Evolutionary conservation across 2,888 invertebrate genomes (phyloP).

Genomic region (Cataglyphis cursor): DNA sequence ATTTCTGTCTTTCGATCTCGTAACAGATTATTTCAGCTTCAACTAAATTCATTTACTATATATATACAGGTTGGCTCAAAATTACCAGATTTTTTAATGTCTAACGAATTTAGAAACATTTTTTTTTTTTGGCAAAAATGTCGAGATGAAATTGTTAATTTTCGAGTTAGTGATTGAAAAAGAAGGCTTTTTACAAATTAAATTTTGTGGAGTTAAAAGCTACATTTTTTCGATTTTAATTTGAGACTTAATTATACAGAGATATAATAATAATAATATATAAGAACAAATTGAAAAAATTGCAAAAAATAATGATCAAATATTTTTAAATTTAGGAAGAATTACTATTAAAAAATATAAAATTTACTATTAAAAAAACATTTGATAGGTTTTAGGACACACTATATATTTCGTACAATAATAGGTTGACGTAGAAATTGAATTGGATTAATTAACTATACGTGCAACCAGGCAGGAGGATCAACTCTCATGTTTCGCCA

Average conservation of each 20-base stretch:
- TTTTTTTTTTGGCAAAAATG: background rate
- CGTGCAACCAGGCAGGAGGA: background rate
- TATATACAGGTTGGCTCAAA: background rate
- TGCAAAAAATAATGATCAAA: background rate
- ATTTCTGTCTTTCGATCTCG: background rate
- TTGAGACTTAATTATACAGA: background rate
- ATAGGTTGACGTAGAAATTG: background rate
- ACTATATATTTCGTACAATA: background rate
- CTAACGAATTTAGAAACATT: background rate
- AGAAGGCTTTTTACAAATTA: background rate
- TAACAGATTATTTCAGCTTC: background rate
- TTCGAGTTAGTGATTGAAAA: background rate
- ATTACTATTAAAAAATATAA: too few relatives aligned
- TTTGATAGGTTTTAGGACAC: background rate
- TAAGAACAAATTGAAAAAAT: background rate
- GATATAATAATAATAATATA: background rate
- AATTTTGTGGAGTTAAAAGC: background rate
- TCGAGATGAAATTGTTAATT: background rate
- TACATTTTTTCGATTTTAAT: background rate
- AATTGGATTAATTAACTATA: constrained; percentile 20
- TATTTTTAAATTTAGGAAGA: background rate
- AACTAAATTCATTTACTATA: background rate
- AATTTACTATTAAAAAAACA: background rate
- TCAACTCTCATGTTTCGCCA: background rate
- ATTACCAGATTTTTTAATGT: background rate